Evolutionary conservation across 2,888 invertebrate genomes (phyloP).

Genomic region (Limenitis camilla): DNA sequence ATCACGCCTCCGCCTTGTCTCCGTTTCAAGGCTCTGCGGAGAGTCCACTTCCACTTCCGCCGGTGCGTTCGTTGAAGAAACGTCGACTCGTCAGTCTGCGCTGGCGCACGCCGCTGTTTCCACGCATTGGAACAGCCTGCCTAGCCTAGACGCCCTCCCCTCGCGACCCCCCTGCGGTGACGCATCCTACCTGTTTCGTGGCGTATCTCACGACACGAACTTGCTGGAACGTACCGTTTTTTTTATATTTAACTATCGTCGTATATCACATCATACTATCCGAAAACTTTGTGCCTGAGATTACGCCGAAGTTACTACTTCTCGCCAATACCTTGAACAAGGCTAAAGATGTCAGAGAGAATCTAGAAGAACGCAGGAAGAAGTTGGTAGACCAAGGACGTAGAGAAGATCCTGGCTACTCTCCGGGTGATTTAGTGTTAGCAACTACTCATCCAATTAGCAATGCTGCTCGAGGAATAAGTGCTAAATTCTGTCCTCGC

Average conservation of each 20-base stretch:
- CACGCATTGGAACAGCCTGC: too few species aligned
- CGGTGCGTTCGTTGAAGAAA: not conserved
- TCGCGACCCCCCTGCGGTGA: too few species aligned
- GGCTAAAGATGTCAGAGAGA: not conserved
- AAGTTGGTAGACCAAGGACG: not conserved
- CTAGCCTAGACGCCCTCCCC: too few species aligned
- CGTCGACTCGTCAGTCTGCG: too few species aligned
- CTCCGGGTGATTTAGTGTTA: not conserved
- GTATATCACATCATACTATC: conserved; percentile 10
- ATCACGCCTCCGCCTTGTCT: not conserved
- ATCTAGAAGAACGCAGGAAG: not conserved
- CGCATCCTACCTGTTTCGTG: too few species aligned
- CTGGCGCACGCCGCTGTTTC: too few species aligned
- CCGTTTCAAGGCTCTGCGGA: not conserved
- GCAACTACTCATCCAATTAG: not conserved
- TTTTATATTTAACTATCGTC: too few species aligned
- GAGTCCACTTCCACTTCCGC: not conserved
- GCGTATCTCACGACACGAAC: too few species aligned
- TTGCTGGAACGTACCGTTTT: too few species aligned
- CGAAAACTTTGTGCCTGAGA: conserved; percentile 32
- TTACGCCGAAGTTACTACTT: conserved; percentile 15
- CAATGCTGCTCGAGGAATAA: not conserved
- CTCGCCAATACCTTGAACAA: conserved; percentile 6
- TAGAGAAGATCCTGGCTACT: not conserved
- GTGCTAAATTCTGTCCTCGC: not conserved